Conservation (phyloP, 2,797 vertebrate species). For the Lindbergichthys nudifrons region DNA sequence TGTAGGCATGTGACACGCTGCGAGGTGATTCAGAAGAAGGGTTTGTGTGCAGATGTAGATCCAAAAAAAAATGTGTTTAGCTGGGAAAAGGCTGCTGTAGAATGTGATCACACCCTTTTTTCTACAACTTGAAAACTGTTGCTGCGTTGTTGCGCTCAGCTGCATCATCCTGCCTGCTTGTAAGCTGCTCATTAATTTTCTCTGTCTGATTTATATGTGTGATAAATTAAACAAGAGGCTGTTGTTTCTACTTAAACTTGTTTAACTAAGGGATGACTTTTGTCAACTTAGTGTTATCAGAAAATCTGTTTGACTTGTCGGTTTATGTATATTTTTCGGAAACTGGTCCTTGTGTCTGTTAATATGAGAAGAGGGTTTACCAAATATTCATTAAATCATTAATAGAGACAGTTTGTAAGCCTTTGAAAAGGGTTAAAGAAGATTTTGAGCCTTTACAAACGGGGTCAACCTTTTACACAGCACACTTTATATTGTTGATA, state of each 20-base stretch:
- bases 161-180: slow-evolving; percentile 33
- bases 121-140: slow-evolving; percentile 42
- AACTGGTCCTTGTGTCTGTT: not conserved
- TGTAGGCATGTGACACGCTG: slow-evolving; percentile 45
- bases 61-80: not conserved
- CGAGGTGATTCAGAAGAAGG: slow-evolving; percentile 8
- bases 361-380: not conserved
- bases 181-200: not conserved
- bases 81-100: not conserved
- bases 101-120: slow-evolving; percentile 42
- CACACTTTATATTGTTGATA: not conserved
- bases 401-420: not conserved
- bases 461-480: not conserved
- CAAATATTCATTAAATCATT: not conserved
- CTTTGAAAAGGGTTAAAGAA: not conserved
- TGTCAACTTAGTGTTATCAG: not conserved
- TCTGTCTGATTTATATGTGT: slow-evolving; percentile 43
- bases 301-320: not conserved
- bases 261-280: not conserved
- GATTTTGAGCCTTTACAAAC: not conserved
- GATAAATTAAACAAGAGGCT: slow-evolving; percentile 11
- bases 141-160: slow-evolving; percentile 19
- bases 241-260: not conserved
- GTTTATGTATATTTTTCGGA: not conserved
- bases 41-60: not conserved